phyloP scores from a whole-genome alignment of 2,113 vertebrate genomes.

The Corvus moneduloides region DNA sequence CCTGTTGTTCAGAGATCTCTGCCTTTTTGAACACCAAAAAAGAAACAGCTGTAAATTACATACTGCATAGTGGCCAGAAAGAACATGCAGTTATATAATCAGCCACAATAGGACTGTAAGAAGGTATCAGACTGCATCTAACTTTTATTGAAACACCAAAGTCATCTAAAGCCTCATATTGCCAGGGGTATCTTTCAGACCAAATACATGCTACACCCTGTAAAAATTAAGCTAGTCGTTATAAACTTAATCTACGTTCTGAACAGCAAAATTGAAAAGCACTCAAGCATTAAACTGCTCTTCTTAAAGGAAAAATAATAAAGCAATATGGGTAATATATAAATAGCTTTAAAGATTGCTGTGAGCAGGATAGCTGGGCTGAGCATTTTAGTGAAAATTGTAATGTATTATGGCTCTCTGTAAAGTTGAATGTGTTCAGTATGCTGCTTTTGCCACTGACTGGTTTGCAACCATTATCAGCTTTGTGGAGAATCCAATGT shows the following conservation, averaged over 20 bases:
- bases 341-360: constrained; percentile 30
- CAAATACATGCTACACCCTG: background rate
- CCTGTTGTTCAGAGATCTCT: background rate
- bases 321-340: constrained; percentile 10
- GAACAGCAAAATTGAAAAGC: constrained; percentile 63
- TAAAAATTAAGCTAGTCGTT: constrained; percentile 55
- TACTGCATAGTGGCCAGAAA: background rate
- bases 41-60: background rate
- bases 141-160: constrained; percentile 28
- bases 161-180: background rate
- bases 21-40: background rate
- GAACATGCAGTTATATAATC: background rate
- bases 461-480: background rate
- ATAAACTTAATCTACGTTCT: constrained; percentile 36
- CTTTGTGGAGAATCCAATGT: background rate
- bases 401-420: background rate
- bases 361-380: background rate
- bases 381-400: background rate
- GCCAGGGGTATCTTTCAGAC: background rate
- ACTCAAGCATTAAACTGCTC: constrained; percentile 37
- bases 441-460: background rate
- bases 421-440: background rate
- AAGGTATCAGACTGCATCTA: constrained; percentile 3
- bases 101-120: background rate
- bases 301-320: constrained; percentile 61